Evolutionary conservation across 2,797 vertebrate genomes (phyloP), one percentile per base, ranked within the genome.

Genomic region (Centropyge bicolor): DNA sequence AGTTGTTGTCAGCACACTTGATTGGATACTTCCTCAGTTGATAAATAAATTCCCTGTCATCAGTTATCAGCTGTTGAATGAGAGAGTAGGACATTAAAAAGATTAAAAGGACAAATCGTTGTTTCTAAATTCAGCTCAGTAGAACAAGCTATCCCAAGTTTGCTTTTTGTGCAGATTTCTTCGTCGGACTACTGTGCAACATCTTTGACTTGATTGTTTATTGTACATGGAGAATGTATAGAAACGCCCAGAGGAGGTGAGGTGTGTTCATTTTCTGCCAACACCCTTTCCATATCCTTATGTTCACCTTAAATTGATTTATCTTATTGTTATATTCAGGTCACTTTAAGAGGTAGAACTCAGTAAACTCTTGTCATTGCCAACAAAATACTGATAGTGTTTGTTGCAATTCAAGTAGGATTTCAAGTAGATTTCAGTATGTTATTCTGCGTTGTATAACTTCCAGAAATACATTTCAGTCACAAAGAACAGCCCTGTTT

Each of bases 21-120:
- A 92, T 89, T 89, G 76, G 77, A 56, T 74, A 60, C 72, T 84
- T 91, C 89, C 87, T 89, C 22, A 4, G 49, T 19, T 60, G 57
- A 80, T 81, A 8, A 65, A 72, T 69, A 61, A 55, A 81, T 71
- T 31, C 6, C 14, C 55, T 38, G 60, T 76, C 73, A 62, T 81
- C 43, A 54, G 45, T 75, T 48, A 65, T 78, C 69, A 62, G 64
- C 79, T 69, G 67, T 57, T 69, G 6, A 87, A 64, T 11, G 36
- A 60, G 27, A 45, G 27, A 1, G 1, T 3, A 1, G 31, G 41
- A 57, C 4, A 5, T 22, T 8, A 46, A 20, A 64, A 61, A 64
- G 31, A 70, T 46, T 43, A 40, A 74, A 67, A 74, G 20, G 41
- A 36, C n/a, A 45, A 12, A 48, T 13, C 0, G 14, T 6, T 54